These are phyloP conservation scores for Rissa tridactyla DNA, from an alignment of 2,113 vertebrate species.

Conservation along the genomic window DNA sequence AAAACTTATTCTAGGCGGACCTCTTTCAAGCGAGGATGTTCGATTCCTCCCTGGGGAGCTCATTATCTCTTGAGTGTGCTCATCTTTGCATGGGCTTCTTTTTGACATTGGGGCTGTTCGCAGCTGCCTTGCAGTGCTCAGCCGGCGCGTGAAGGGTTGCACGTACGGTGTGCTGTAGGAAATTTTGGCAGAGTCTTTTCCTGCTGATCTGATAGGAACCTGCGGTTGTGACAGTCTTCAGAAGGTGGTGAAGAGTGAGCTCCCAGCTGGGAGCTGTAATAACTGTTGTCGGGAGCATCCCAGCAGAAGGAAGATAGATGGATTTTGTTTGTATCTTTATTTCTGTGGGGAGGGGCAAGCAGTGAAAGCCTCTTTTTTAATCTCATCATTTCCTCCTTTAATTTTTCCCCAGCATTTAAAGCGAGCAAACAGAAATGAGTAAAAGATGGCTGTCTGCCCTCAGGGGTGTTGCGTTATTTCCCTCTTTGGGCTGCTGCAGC, in stretches of 20 bases:
- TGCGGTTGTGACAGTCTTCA: slow-evolving; percentile 2
- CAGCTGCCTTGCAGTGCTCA: not conserved
- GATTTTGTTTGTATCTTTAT: slow-evolving; percentile 35
- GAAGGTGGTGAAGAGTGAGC: not conserved
- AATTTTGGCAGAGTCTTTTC: not conserved
- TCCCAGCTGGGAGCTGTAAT: slow-evolving; percentile 13
- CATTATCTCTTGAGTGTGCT: slow-evolving; percentile 45
- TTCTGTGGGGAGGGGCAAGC: not conserved
- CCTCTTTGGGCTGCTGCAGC: not conserved
- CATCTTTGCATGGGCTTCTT: not conserved
- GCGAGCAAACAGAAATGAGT: not conserved
- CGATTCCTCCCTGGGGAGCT: not conserved
- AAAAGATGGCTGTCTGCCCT: not conserved
- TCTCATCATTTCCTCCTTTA: slow-evolving; percentile 2
- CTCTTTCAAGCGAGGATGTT: slow-evolving; percentile 7
- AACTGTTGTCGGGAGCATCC: not conserved
- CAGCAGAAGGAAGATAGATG: not conserved
- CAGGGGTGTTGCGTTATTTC: not conserved
- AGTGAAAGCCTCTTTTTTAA: not conserved
- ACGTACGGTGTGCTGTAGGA: accelerated
- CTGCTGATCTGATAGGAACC: not conserved
- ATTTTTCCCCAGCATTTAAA: slow-evolving; percentile 16
- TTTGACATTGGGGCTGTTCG: not conserved
- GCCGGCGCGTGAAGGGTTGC: not conserved
- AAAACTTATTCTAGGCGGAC: not conserved